These are phyloP conservation scores for Tiaroga cobitis DNA, from an alignment of 2,797 vertebrate species.

Conservation along the genomic window DNA sequence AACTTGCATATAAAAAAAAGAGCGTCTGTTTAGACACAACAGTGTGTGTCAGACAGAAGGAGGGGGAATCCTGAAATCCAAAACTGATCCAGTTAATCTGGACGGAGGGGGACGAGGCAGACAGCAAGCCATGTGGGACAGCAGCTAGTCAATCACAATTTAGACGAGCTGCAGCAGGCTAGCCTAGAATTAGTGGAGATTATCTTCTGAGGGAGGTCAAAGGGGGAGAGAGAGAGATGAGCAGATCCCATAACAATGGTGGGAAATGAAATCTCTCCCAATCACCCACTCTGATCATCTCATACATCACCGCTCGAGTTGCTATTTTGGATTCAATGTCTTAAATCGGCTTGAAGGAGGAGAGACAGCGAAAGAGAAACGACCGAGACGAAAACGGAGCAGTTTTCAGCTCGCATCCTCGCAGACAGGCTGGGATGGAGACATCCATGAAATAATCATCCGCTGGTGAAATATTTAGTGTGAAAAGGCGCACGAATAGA, in stretches of 20 bases:
- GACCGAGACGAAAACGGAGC: slow-evolving; percentile 50
- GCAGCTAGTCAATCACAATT: slow-evolving; percentile 77
- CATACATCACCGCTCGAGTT: slow-evolving; percentile 14
- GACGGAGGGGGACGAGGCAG: slow-evolving; percentile 35
- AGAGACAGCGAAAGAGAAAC: slow-evolving; percentile 29
- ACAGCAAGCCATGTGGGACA: slow-evolving; percentile 66
- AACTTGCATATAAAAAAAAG: slow-evolving; percentile 9
- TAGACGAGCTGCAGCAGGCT: slow-evolving; percentile 69
- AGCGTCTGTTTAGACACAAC: slow-evolving; percentile 51
- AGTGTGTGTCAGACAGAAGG: slow-evolving; percentile 44
- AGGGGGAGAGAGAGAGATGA: slow-evolving; percentile 48
- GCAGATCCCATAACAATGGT: slow-evolving; percentile 64
- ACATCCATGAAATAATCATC: slow-evolving; percentile 79
- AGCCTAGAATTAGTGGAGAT: slow-evolving; percentile 77
- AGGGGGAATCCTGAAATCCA: slow-evolving; percentile 69
- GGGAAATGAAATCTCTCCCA: slow-evolving; percentile 48
- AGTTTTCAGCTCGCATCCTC: slow-evolving; percentile 49
- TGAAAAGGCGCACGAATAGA: slow-evolving; percentile 73
- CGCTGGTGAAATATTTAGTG: slow-evolving; percentile 79
- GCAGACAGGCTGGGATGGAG: slow-evolving; percentile 67
- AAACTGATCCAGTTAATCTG: slow-evolving; percentile 77
- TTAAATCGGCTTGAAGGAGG: slow-evolving; percentile 39
- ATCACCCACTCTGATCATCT: slow-evolving; percentile 35
- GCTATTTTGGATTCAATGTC: slow-evolving; percentile 23
- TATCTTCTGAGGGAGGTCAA: slow-evolving; percentile 64